Percentiles rank a stretch among this genome's conserved stretches.
Conservation (phyloP, 2,888 invertebrate genomes). For the Tenthredo livida region DNA sequence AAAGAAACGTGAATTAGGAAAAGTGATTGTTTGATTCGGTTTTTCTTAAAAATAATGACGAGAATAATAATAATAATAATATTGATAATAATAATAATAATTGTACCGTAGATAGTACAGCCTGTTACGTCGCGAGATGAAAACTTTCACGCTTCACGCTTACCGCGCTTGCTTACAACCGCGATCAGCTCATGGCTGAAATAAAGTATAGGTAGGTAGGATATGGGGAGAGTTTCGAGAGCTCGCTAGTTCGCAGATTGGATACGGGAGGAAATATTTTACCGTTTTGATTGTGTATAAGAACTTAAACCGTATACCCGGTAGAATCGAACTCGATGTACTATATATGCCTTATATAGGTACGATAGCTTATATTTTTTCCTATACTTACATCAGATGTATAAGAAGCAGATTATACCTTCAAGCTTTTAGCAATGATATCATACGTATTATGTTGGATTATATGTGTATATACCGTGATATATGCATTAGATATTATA, state of each 20-base stretch:
- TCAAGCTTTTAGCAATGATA: background rate
- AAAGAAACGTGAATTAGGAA: background rate
- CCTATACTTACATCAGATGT: background rate
- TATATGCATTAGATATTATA: background rate
- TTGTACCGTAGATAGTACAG: slow-evolving; percentile 24
- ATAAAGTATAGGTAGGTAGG: background rate
- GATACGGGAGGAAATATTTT: slow-evolving; percentile 29
- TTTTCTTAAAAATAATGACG: slow-evolving; percentile 2
- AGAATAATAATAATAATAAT: background rate
- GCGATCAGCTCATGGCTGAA: background rate
- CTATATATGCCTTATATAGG: background rate
- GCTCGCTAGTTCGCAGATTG: background rate
- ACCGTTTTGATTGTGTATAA: slow-evolving; percentile 33
- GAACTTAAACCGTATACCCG: background rate
- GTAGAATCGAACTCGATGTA: background rate
- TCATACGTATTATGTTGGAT: too few species aligned
- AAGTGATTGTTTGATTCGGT: background rate
- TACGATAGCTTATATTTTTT: too few species aligned
- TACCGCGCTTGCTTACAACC: slow-evolving; percentile 19
- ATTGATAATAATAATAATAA: slow-evolving; percentile 4
- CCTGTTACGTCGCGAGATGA: slow-evolving; percentile 41
- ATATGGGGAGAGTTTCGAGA: slow-evolving; percentile 36
- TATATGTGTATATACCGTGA: too few species aligned
- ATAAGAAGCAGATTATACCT: background rate
- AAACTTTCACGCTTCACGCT: slow-evolving; percentile 46